phyloP scores from a whole-genome alignment of 2,113 vertebrate genomes.

The Lycaon pictus region DNA sequence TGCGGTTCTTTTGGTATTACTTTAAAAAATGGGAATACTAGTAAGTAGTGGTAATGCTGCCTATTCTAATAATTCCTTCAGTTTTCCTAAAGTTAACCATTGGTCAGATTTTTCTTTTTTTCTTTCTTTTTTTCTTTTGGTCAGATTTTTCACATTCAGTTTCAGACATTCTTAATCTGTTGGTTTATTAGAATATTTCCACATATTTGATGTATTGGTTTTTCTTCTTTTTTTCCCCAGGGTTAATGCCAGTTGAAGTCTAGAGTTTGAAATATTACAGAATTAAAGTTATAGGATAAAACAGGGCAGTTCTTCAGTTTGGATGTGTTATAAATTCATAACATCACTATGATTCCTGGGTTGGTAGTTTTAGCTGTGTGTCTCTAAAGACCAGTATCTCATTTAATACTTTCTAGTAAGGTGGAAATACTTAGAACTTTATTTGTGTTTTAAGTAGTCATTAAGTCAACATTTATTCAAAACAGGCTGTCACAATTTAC shows the following conservation, averaged over 20 bases:
- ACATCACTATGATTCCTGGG: neutral
- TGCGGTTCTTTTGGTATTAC: neutral
- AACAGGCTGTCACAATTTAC: neutral
- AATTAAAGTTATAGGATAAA: constrained; percentile 21
- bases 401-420: constrained; percentile 29
- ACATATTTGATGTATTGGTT: neutral
- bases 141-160: constrained; percentile 26
- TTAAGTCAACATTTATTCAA: constrained; percentile 33
- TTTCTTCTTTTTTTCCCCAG: constrained; percentile 19
- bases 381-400: neutral
- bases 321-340: constrained; percentile 33
- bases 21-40: neutral
- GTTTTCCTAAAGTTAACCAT: constrained; percentile 26
- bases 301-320: neutral
- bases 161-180: neutral
- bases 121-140: neutral
- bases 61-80: neutral
- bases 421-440: neutral
- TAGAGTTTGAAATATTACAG: constrained; percentile 24
- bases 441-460: neutral
- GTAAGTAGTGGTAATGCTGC: neutral
- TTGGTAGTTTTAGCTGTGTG: neutral
- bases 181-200: constrained; percentile 6
- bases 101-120: constrained; percentile 1
- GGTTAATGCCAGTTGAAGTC: neutral